A percentile compares a stretch with the other conserved stretches of the same genome.
Evolutionary conservation across 2,888 invertebrate genomes (phyloP).

Genomic region (Apocheima hispidaria): DNA sequence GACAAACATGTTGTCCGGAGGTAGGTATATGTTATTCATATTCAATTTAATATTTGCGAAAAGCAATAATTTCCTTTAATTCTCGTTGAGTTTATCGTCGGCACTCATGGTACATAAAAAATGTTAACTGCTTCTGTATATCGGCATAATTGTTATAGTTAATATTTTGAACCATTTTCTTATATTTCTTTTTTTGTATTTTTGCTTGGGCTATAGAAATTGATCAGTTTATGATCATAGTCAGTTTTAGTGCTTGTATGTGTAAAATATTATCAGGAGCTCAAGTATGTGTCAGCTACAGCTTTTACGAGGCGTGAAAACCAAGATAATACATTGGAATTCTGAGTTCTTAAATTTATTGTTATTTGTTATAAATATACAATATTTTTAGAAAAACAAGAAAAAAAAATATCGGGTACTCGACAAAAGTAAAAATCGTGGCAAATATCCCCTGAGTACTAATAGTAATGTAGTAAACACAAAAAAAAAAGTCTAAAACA

Average conservation of each 20-base stretch:
- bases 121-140: conserved; percentile 41
- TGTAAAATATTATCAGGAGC: neutral
- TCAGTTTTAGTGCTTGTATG: neutral
- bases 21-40: conserved; percentile 46
- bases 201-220: conserved; percentile 16
- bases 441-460: too few relatives aligned
- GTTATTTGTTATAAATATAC: too few relatives aligned
- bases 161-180: neutral
- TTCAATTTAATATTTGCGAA: conserved; percentile 49
- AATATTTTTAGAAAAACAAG: too few relatives aligned
- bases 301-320: neutral
- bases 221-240: conserved; percentile 15
- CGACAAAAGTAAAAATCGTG: too few relatives aligned
- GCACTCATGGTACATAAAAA: conserved; percentile 43
- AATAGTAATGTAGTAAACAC: too few relatives aligned
- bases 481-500: too few relatives aligned
- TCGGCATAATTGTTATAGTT: conserved; percentile 4
- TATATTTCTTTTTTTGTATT: conserved; percentile 11
- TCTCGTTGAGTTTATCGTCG: conserved; percentile 42
- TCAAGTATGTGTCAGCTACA: neutral
- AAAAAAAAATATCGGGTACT: too few relatives aligned
- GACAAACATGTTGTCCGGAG: conserved; percentile 44
- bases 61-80: conserved; percentile 40
- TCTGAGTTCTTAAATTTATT: too few relatives aligned
- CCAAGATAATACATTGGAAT: neutral